Evolutionary conservation across 64 coral and sea anemone species (phyloP), one percentile per base, ranked within the genome.

Genomic region (Trachythela sp.): DNA sequence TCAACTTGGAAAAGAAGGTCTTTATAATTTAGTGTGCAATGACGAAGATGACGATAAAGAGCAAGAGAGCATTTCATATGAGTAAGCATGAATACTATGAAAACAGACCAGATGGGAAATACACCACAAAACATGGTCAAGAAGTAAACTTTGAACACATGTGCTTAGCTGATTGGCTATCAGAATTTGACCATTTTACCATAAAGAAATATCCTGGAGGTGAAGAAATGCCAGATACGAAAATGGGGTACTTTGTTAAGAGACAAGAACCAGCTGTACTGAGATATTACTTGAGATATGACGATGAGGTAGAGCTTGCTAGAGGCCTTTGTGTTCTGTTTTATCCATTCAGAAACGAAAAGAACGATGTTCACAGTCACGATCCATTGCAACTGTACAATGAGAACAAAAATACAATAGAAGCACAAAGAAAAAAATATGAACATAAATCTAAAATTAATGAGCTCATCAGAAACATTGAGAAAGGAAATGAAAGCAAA

Each of bases 1-100:
- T 36, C 75, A 80, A 37, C 31, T 80, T 20, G 37, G 75, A 17
- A 80, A 80, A 37, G 37, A 39, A 29, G 75, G 75, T 35, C 30
- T 80, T 15, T 80, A 80, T 80, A 80, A 80, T 37, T 30, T 80
- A 18, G 37, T 37, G 20, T 15, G 30, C 15, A 29, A 39, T 18
- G 26, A 64, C 0, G 22, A 64, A 20, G 20, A 64, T n/a, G 75
- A 80, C 4, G 37, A 39, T 2, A 17, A 80, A 15, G 13, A 36
- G 33, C 37, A 35, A 80, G 35, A 80, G 75, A 80, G 33, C 34
- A 39, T 80, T 80, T 39, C 33, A 80, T 80, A 80, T 80, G 75
- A 80, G 75, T 35, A 80, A 80, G 30, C 75, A 80, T 80, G 75
- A 80, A 80, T 80, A 80, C 56, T 64, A 64, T 64, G 56, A 64